Conservation (phyloP, 1,140 invertebrate species). For the Lanistes nyassanus region DNA sequence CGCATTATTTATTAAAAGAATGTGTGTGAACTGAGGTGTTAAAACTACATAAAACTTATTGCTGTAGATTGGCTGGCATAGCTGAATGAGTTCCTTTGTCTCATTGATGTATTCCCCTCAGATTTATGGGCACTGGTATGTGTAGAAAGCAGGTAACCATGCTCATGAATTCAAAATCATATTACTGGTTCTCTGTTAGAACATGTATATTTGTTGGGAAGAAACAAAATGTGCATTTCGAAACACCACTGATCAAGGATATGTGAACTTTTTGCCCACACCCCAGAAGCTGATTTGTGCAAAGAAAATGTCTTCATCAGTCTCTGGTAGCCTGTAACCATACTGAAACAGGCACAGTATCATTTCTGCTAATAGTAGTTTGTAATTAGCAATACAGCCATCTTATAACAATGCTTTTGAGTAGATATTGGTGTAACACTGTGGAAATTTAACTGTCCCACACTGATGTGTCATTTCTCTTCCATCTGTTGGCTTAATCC, state of each 20-base stretch:
- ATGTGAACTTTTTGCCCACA: slow-evolving; percentile 56
- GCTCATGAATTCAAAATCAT: too few species aligned
- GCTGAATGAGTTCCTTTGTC: too few species aligned
- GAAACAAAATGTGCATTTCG: too few species aligned
- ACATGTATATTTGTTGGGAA: too few species aligned
- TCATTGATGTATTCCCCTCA: too few species aligned
- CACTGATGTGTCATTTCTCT: neutral
- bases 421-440: neutral
- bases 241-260: slow-evolving; percentile 52
- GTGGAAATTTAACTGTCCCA: neutral
- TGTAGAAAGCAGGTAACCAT: too few species aligned
- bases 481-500: neutral
- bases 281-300: slow-evolving; percentile 54
- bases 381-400: neutral
- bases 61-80: too few species aligned
- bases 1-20: too few species aligned
- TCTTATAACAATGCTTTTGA: neutral
- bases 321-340: slow-evolving; percentile 62
- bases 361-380: slow-evolving; percentile 37
- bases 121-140: too few species aligned
- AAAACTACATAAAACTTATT: too few species aligned
- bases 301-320: slow-evolving; percentile 54
- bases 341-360: slow-evolving; percentile 57
- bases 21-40: too few species aligned
- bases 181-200: too few species aligned